Percentiles rank a stretch among this genome's conserved stretches.
Evolutionary conservation across 2,797 vertebrate species (phyloP).

Genomic region (Harpagifer antarcticus): DNA sequence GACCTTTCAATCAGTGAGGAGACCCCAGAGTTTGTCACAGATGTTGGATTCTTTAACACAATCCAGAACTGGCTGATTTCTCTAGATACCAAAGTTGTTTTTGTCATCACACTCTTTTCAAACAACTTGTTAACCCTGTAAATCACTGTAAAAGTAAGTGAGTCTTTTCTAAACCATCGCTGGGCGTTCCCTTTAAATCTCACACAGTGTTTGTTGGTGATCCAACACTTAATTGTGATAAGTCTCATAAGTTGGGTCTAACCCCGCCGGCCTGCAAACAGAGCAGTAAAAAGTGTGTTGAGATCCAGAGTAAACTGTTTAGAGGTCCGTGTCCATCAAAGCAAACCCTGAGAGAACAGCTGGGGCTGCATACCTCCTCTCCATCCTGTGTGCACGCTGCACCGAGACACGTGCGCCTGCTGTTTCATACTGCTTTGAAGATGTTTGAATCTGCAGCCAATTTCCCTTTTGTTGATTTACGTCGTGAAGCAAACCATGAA

Average conservation of each 20-base stretch:
- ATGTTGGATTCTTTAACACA: slow-evolving; percentile 1
- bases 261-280: background rate
- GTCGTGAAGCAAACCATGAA: slow-evolving; percentile 17
- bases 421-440: slow-evolving; percentile 43
- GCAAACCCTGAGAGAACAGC: slow-evolving; percentile 49
- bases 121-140: background rate
- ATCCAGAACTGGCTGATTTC: slow-evolving; percentile 10
- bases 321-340: slow-evolving; percentile 39
- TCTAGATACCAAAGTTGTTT: background rate
- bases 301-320: slow-evolving; percentile 52
- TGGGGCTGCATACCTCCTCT: slow-evolving; percentile 34
- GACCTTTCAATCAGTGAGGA: slow-evolving; percentile 35
- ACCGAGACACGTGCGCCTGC: slow-evolving; percentile 9
- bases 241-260: slow-evolving; percentile 13
- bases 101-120: background rate
- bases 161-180: background rate
- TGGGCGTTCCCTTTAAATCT: slow-evolving; percentile 27
- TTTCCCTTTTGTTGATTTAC: slow-evolving; percentile 20
- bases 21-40: slow-evolving; percentile 5
- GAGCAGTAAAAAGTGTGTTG: slow-evolving; percentile 30
- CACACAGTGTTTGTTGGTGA: slow-evolving; percentile 1
- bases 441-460: slow-evolving; percentile 32
- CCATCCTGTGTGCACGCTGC: slow-evolving; percentile 22
- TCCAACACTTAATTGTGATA: slow-evolving; percentile 27
- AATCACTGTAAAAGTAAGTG: background rate